These are phyloP conservation scores for Pantherophis guttatus DNA, from an alignment of 2,113 vertebrate species.

Conservation along the genomic window DNA sequence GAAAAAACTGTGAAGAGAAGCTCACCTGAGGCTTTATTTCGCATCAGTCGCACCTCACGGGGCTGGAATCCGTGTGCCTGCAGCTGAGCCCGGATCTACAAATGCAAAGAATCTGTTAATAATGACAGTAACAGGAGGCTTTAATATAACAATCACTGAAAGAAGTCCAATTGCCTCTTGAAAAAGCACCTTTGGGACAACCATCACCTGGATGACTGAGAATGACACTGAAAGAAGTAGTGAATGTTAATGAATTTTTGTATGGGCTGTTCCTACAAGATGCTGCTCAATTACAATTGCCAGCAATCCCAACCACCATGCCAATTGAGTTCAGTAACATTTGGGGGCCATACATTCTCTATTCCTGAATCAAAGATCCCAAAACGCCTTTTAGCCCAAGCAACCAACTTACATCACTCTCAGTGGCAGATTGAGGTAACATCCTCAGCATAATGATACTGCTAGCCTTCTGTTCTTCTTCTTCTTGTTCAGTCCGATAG, in stretches of 20 bases:
- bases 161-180: too few relatives aligned
- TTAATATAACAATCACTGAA: background rate
- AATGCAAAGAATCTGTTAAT: slow-evolving; percentile 3
- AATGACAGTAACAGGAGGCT: background rate
- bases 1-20: slow-evolving; percentile 51
- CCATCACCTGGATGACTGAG: too few relatives aligned
- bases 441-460: slow-evolving; percentile 92
- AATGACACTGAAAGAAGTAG: too few relatives aligned
- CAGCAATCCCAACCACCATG: background rate
- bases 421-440: slow-evolving; percentile 83
- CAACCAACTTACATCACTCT: slow-evolving; percentile 76
- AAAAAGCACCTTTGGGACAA: too few relatives aligned
- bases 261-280: background rate
- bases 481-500: slow-evolving; percentile 81
- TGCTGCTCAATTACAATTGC: background rate
- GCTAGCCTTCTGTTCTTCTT: slow-evolving; percentile 84
- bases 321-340: background rate
- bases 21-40: slow-evolving; percentile 94
- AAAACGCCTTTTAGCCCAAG: background rate
- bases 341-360: background rate
- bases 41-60: slow-evolving; percentile 87
- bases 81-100: slow-evolving; percentile 82
- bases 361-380: background rate
- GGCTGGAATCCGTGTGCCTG: slow-evolving; percentile 86
- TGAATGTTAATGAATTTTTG: background rate